Conservation (phyloP, 2,113 vertebrate species). For the Chroicocephalus ridibundus region DNA sequence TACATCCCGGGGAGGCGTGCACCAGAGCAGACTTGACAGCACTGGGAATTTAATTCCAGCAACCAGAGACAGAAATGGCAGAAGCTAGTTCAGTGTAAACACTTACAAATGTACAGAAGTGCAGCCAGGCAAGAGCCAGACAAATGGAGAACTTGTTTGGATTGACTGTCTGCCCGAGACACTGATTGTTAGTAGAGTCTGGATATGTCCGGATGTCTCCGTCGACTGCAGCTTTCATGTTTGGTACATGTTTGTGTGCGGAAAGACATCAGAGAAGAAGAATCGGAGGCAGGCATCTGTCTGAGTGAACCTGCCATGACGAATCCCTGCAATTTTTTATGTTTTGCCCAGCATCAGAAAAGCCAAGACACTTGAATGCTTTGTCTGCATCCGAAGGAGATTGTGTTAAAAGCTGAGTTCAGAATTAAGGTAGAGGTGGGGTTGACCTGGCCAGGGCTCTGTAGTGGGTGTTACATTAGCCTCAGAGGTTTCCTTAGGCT, state of each 20-base stretch:
- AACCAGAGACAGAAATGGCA: constrained; percentile 66
- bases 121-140: constrained; percentile 68
- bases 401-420: neutral
- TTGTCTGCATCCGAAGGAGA: neutral
- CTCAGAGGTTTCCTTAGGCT: neutral
- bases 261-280: constrained; percentile 61
- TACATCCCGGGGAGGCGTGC: neutral
- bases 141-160: constrained; percentile 67
- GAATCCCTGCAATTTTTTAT: neutral
- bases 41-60: constrained; percentile 51
- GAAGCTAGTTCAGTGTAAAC: constrained; percentile 65
- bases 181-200: constrained; percentile 70
- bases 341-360: neutral
- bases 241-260: constrained; percentile 29
- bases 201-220: constrained; percentile 60
- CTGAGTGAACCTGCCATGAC: constrained; percentile 9
- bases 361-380: neutral
- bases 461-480: neutral
- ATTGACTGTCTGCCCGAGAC: constrained; percentile 71
- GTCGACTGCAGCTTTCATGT: constrained; percentile 61
- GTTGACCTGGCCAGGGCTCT: neutral
- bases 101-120: constrained; percentile 64
- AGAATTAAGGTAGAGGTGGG: neutral
- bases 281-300: constrained; percentile 28
- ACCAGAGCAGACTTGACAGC: constrained; percentile 53